Conservation (phyloP, 2,113 vertebrate species). For the Apaloderma vittatum region DNA sequence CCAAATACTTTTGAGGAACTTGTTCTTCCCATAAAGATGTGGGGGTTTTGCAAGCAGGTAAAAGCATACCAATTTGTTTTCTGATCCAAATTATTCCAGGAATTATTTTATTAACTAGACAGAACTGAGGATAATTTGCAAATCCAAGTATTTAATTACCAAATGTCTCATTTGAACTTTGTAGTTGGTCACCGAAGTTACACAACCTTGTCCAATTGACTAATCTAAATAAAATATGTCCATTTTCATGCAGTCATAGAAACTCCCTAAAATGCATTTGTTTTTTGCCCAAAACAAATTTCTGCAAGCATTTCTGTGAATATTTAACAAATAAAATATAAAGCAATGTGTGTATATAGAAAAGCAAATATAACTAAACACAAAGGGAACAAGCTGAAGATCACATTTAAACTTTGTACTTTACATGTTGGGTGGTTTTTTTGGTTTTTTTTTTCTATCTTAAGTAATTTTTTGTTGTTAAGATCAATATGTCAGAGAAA, state of each 20-base stretch:
- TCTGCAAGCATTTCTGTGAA: not conserved
- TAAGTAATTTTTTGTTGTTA: not conserved
- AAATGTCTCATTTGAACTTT: not conserved
- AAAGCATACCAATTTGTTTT: not conserved
- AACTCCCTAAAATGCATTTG: accelerated
- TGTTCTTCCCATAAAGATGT: not conserved
- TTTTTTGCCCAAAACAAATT: not conserved
- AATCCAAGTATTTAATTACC: not conserved
- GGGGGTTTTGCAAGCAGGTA: not conserved
- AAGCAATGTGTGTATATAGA: not conserved
- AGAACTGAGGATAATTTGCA: not conserved
- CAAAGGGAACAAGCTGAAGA: not conserved
- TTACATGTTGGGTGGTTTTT: not conserved
- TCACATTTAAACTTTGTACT: not conserved
- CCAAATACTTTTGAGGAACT: not conserved
- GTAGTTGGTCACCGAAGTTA: not conserved
- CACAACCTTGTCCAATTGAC: not conserved
- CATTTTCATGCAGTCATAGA: not conserved
- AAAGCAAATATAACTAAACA: not conserved
- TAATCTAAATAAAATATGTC: not conserved
- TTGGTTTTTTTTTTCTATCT: not conserved
- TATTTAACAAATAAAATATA: not conserved
- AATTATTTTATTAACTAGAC: not conserved
- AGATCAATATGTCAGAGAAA: not conserved
- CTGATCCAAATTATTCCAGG: not conserved